These are phyloP conservation scores for Myiotriccus ornatus DNA, from an alignment of 2,797 vertebrate genomes.

Conservation along the genomic window DNA sequence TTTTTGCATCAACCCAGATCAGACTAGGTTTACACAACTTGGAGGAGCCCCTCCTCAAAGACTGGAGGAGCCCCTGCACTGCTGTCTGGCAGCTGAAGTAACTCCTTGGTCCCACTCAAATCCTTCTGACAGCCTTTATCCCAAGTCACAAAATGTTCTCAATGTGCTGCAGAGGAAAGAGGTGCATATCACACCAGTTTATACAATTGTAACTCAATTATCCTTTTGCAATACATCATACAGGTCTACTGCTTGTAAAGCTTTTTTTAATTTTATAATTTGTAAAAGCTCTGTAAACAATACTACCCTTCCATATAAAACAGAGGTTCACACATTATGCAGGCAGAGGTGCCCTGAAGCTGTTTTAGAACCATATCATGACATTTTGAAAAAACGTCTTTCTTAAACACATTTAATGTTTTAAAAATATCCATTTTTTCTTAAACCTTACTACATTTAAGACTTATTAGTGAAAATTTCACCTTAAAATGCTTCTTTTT, in stretches of 20 bases:
- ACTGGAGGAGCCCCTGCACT: neutral
- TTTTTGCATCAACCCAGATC: neutral
- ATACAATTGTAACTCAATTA: neutral
- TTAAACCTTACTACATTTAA: neutral
- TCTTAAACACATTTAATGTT: neutral
- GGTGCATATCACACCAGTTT: accelerated
- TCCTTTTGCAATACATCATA: neutral
- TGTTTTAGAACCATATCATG: neutral
- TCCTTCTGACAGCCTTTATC: neutral
- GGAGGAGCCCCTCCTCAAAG: neutral
- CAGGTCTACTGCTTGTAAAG: neutral
- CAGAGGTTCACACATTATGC: neutral
- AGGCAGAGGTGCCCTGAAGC: neutral
- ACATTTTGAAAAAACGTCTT: neutral
- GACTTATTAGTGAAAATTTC: neutral
- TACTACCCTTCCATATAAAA: neutral
- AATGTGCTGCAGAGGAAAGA: neutral
- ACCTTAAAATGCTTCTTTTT: neutral
- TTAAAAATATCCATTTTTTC: neutral
- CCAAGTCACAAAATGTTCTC: neutral
- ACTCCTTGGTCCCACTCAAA: neutral
- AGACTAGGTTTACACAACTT: neutral
- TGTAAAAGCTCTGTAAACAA: neutral
- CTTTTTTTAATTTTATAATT: neutral
- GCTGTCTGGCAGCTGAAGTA: neutral